phyloP scores from a whole-genome alignment of 2,113 vertebrate genomes.

The Neolamprologus kungweensis region DNA sequence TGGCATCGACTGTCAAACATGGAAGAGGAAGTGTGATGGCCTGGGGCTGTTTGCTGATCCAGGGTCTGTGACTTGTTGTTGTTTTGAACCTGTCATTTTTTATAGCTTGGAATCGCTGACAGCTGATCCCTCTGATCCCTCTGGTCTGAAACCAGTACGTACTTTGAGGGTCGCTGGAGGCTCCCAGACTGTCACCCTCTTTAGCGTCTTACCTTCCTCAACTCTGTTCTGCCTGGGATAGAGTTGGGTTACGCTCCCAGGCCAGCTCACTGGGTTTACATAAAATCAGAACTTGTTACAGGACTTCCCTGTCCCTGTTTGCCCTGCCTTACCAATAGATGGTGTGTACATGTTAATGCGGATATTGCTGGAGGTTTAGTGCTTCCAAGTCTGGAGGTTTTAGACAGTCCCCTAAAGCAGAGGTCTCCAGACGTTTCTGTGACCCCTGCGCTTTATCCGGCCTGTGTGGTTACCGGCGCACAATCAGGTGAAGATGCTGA shows the following conservation, averaged over 20 bases:
- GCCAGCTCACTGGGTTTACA: not conserved
- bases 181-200: not conserved
- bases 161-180: rapidly evolving
- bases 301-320: not conserved
- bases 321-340: not conserved
- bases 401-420: not conserved
- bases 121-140: not conserved
- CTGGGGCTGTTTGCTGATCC: not conserved
- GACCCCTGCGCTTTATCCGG: not conserved
- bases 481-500: not conserved
- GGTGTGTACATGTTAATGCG: not conserved
- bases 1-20: not conserved
- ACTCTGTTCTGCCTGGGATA: not conserved
- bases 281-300: not conserved
- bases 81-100: not conserved
- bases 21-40: not conserved
- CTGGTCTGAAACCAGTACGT: not conserved
- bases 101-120: rapidly evolving
- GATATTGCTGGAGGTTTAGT: not conserved
- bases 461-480: not conserved
- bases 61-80: not conserved
- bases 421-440: rapidly evolving
- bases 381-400: not conserved
- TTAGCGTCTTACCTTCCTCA: not conserved
- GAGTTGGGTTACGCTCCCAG: not conserved